Base-by-base conservation (phyloP, 2,888 invertebrate species). In the Macropis europaea region DNA sequence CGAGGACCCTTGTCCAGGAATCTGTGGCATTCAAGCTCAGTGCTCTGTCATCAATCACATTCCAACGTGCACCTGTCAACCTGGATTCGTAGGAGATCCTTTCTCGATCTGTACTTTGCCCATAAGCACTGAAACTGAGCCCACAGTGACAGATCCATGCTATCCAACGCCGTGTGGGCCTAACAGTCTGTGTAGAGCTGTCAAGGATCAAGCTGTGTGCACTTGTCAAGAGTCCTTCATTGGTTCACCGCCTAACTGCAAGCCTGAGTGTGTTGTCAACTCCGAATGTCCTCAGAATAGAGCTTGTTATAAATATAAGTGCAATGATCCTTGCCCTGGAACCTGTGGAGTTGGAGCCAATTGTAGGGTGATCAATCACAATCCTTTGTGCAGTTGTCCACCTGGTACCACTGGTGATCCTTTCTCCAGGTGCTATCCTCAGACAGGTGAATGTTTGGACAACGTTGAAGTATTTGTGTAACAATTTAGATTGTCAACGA, bases 41-140 rank as follows among this genome's bases (percentile, higher is more conserved):
- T 97, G 97, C 86, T 93, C 93, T 42, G 96, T 96, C 2, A 93
- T 95, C 11, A 96, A 96, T 87, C 97, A 97, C 87, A 93, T 96
- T 43, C 97, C 97, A n/a, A 94, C 94, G 45, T 97, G 97, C 87
- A 95, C 94, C 4, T 97, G 97, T 85, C 87, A 93, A 13, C 92
- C 93, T 76, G 95, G 94, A 45, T 95, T 92, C 85, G 92, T 93
- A 34, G 96, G 96, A 50, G 94, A 96, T 92, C 95, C 96, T 4
- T 94, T 94, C 86, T 89, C 90, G 3, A 87, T 88, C 56, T 94
- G 94, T 79, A 87, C 84, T 1, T 15, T 69, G 5, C 80, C 48
- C 34, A 45, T 62, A 34, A 73, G 48, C 22, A 67, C 81, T n/a
- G 87, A 86, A 11, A 75, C 82, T 0, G 84, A 87, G 15, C 76